Conservation (phyloP, 2,888 invertebrate genomes). For the Drosophila multiciliata region DNA sequence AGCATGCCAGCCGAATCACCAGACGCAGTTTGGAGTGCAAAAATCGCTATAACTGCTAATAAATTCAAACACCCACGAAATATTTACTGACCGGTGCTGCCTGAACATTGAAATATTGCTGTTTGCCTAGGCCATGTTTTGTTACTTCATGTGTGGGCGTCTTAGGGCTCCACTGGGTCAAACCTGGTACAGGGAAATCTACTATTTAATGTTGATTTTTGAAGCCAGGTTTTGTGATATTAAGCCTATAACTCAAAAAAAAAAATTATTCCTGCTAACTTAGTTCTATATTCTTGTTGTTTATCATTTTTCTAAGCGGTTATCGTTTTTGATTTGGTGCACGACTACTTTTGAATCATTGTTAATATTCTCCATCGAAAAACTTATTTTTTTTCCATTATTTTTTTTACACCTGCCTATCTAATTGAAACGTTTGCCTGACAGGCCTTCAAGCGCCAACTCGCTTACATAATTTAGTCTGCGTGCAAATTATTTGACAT, state of each 20-base stretch:
- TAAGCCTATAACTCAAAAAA: background rate
- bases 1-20: constrained; percentile 47
- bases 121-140: constrained; percentile 30
- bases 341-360: background rate
- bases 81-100: constrained; percentile 9
- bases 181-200: constrained; percentile 10
- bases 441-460: constrained; percentile 40
- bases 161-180: constrained; percentile 33
- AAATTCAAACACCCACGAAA: constrained; percentile 74
- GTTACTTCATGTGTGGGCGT: constrained; percentile 21
- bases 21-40: constrained; percentile 51
- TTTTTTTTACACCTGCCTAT: constrained; percentile 23
- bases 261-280: background rate
- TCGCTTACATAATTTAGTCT: constrained; percentile 46
- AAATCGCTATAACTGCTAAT: constrained; percentile 67
- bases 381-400: background rate
- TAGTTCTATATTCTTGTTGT: background rate
- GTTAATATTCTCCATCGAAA: background rate
- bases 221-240: constrained; percentile 4
- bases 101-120: constrained; percentile 37
- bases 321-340: background rate
- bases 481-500: constrained; percentile 65
- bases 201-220: background rate
- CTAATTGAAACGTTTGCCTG: constrained; percentile 27
- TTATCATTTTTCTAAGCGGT: background rate